Conservation (phyloP, 2,888 invertebrate genomes). For the Aspidiotus rigidus region DNA sequence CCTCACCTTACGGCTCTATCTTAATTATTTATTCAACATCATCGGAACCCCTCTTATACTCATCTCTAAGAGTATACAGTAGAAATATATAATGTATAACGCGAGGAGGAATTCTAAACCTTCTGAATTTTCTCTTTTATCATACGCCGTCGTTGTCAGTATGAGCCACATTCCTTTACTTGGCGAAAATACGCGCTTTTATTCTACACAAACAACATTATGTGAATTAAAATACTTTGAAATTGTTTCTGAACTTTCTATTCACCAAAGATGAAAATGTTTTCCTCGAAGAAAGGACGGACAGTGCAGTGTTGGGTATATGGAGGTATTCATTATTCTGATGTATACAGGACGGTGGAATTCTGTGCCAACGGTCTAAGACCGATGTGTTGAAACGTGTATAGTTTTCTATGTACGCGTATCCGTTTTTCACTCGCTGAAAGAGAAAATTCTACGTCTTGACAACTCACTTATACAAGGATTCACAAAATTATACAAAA, state of each 20-base stretch:
- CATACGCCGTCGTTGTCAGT: conserved; percentile 5
- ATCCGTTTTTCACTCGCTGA: too few species aligned
- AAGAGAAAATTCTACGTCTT: too few species aligned
- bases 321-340: too few species aligned
- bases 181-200: not conserved
- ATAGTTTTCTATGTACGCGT: too few species aligned
- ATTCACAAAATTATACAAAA: too few species aligned
- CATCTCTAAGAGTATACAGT: conserved; percentile 18
- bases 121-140: conserved; percentile 30
- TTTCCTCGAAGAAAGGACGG: not conserved
- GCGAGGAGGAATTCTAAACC: conserved; percentile 31
- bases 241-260: conserved; percentile 1
- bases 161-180: not conserved
- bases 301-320: too few species aligned
- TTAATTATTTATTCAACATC: conserved; percentile 32
- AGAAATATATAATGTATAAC: conserved; percentile 30
- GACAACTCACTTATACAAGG: too few species aligned
- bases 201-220: not conserved
- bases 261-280: not conserved
- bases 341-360: too few species aligned
- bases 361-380: too few species aligned
- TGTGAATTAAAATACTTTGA: conserved; percentile 1
- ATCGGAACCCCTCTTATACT: conserved; percentile 22
- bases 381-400: too few species aligned
- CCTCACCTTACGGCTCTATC: conserved; percentile 33